Base-by-base conservation (phyloP, 1,140 invertebrate species). In the Drosophila leontia region DNA sequence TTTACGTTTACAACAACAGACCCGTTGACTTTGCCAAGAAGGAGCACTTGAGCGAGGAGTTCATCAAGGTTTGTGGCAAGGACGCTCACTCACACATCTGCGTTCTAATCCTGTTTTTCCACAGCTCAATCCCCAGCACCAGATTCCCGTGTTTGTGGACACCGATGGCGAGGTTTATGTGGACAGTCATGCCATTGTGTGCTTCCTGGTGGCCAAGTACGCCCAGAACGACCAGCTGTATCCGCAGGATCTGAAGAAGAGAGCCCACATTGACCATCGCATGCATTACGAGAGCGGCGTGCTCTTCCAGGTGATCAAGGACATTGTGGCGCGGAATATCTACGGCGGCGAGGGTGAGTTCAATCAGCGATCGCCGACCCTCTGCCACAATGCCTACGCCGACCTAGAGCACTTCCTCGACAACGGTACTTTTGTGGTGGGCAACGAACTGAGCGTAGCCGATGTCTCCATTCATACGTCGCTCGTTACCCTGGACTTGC, bases 211-310 rank as follows among this genome's bases (percentile, higher is more conserved):
- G 9, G 95, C 95, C 57, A 94, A 95, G 58, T 97, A 97, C 77
- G 95, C 94, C 0, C 94, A 94, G 45, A 94, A 95, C 74, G 93
- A 93, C 77, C 80, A 93, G 2, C 80, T 97, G 1, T 96, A 97
- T 88, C 96, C 96, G 0, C 95, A 94, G 60, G 95, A 96, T 74
- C 93, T 95, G 0, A 93, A 94, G 34, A 92, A 91, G 19, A 92
- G 96, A 51, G 96, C 96, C 0, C 48, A 96, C 6, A 95, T 97
- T 1, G 95, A 97, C 81, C 94, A 95, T 72, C 93, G 95, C 29
- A 92, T 97, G 3, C 94, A 96, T 77, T 97, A 96, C 80, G 96
- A 97, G 84, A 93, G 95, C 15, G 95, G 95, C 6, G 95, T 94
- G 2, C 92, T 97, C 1, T 95, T 94, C 55, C 75, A 92, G 75